A percentile compares a stretch with the other conserved stretches of the same genome.
phyloP scores from a whole-genome alignment of 1,140 invertebrate species.

The Belonocnema kinseyi region DNA sequence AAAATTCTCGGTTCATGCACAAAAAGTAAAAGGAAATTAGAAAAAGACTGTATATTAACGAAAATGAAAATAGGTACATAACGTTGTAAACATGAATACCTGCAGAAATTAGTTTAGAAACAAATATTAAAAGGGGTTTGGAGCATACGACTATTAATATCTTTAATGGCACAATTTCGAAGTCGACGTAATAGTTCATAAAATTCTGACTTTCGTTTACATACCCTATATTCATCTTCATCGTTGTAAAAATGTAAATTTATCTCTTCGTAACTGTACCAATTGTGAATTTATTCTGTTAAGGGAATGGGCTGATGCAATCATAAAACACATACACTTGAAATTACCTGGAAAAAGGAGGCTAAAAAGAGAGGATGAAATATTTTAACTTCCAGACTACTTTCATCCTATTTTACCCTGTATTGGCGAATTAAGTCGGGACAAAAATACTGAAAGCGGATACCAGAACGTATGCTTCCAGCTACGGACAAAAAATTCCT shows the following conservation, averaged over 20 bases:
- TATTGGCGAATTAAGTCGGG: background rate
- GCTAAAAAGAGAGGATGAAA: background rate
- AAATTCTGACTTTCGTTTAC: background rate
- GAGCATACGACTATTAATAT: background rate
- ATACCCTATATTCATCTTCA: background rate
- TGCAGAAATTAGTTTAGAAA: no score
- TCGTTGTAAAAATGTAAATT: slow-evolving; percentile 24
- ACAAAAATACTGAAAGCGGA: background rate
- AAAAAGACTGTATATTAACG: no score
- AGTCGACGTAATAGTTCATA: slow-evolving; percentile 1
- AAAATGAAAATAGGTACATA: no score
- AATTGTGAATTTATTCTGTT: slow-evolving; percentile 19
- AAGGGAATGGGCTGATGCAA: background rate
- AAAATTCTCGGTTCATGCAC: no score
- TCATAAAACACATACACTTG: slow-evolving; percentile 13
- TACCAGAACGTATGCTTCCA: no score
- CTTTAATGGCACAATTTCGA: slow-evolving; percentile 6
- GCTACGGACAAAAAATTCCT: no score
- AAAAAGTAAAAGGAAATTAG: no score
- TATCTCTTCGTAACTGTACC: slow-evolving; percentile 11
- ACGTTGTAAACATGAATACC: no score
- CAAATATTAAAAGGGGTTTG: background rate
- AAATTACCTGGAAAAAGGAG: background rate
- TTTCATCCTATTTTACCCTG: background rate
- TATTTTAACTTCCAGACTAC: background rate